These are phyloP conservation scores for Mythimna lalbum DNA, from an alignment of 2,888 invertebrate genomes.

Conservation along the genomic window DNA sequence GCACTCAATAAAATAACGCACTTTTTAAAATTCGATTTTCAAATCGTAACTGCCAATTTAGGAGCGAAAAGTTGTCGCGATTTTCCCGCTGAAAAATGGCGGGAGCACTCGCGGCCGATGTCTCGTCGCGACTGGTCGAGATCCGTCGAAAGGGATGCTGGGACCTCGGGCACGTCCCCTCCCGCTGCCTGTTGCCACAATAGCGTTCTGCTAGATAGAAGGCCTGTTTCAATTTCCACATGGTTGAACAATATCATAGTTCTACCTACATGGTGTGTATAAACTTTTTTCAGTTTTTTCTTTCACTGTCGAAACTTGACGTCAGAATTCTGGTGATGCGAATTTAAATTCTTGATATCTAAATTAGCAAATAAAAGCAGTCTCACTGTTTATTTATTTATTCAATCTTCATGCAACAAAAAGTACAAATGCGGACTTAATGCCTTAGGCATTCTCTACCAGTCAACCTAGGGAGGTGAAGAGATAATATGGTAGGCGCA, in stretches of 20 bases:
- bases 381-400: no score
- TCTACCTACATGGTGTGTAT: no score
- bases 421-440: no score
- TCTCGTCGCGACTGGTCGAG: slow-evolving; percentile 71
- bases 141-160: slow-evolving; percentile 68
- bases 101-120: slow-evolving; percentile 59
- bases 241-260: no score
- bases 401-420: no score
- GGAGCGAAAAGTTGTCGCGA: slow-evolving; percentile 72
- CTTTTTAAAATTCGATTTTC: slow-evolving; percentile 47
- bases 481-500: no score
- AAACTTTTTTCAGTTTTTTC: no score
- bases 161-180: slow-evolving; percentile 61
- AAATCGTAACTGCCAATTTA: slow-evolving; percentile 48
- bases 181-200: slow-evolving; percentile 49
- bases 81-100: slow-evolving; percentile 58
- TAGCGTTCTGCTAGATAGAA: slow-evolving; percentile 40
- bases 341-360: no score
- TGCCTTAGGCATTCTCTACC: no score
- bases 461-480: no score
- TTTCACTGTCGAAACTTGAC: no score
- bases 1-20: slow-evolving; percentile 44
- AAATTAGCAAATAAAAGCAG: not conserved
- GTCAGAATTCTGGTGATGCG: not conserved
- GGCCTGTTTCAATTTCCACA: not conserved